Evolutionary conservation across 2,888 invertebrate genomes (phyloP).

Genomic region (Troides oblongomaculatus): DNA sequence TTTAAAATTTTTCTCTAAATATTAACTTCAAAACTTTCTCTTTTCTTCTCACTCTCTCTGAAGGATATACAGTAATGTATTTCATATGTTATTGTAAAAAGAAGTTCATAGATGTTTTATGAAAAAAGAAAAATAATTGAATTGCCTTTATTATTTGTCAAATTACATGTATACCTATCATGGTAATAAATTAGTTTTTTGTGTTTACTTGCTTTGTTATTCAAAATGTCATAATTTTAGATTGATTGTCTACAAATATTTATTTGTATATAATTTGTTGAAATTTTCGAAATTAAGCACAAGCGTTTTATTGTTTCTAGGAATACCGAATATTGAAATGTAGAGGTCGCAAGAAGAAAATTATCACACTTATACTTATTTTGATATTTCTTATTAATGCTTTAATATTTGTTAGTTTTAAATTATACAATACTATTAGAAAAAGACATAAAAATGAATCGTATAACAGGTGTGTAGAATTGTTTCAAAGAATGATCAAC

Average conservation of each 20-base stretch:
- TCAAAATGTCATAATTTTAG: no score
- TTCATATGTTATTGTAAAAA: not conserved
- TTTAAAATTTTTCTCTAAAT: not conserved
- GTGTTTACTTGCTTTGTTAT: no score
- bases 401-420: slow-evolving; percentile 66
- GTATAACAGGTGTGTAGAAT: slow-evolving; percentile 54
- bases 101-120: not conserved
- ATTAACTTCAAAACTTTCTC: not conserved
- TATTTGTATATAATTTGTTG: not conserved
- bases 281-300: not conserved
- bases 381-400: slow-evolving; percentile 64
- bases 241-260: no score
- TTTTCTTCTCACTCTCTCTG: no score
- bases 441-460: slow-evolving; percentile 55
- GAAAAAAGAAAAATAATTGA: not conserved
- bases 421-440: slow-evolving; percentile 60
- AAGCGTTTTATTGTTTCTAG: slow-evolving; percentile 43
- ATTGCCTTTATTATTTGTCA: not conserved
- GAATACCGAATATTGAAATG: slow-evolving; percentile 62
- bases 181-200: not conserved
- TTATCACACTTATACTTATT: slow-evolving; percentile 53
- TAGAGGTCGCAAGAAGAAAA: slow-evolving; percentile 69
- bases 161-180: not conserved
- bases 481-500: not conserved
- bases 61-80: not conserved